phyloP scores from a whole-genome alignment of 2,888 invertebrate genomes.

The Drosophila formosana region DNA sequence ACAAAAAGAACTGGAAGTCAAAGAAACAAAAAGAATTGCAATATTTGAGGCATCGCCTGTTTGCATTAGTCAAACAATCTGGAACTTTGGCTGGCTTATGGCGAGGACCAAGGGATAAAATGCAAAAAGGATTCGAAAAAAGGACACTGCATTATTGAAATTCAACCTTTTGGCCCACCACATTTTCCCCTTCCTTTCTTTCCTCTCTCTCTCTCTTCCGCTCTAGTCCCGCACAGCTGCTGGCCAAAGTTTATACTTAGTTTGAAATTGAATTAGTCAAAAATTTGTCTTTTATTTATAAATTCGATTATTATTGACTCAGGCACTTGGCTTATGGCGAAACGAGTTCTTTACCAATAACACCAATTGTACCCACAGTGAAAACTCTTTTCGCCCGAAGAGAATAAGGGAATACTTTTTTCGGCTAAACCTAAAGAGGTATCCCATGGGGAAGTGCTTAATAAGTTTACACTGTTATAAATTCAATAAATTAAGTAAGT shows the following conservation, averaged over 20 bases:
- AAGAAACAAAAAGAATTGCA: slow-evolving; percentile 43
- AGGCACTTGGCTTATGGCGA: neutral
- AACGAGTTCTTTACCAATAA: neutral
- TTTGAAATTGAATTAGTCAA: slow-evolving; percentile 40
- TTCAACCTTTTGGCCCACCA: slow-evolving; percentile 34
- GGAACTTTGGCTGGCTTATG: slow-evolving; percentile 48
- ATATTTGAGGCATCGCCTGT: slow-evolving; percentile 49
- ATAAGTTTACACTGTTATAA: no score
- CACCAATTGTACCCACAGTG: neutral
- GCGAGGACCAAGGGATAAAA: slow-evolving; percentile 12
- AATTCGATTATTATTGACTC: slow-evolving; percentile 13
- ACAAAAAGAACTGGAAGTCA: neutral
- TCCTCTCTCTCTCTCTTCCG: no score
- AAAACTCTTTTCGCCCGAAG: no score
- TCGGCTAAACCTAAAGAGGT: no score
- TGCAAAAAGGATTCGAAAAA: slow-evolving; percentile 3
- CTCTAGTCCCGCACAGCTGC: neutral
- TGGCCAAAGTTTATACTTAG: slow-evolving; percentile 19
- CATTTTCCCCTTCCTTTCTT: neutral
- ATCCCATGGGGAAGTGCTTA: no score
- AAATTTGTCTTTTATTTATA: slow-evolving; percentile 5
- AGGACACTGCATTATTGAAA: slow-evolving; percentile 35
- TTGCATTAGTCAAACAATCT: slow-evolving; percentile 56
- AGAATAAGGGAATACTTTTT: no score
- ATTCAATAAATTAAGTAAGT: no score